These are phyloP conservation scores for Paedocypris micromegethes DNA, from an alignment of 2,797 vertebrate species.

Conservation along the genomic window DNA sequence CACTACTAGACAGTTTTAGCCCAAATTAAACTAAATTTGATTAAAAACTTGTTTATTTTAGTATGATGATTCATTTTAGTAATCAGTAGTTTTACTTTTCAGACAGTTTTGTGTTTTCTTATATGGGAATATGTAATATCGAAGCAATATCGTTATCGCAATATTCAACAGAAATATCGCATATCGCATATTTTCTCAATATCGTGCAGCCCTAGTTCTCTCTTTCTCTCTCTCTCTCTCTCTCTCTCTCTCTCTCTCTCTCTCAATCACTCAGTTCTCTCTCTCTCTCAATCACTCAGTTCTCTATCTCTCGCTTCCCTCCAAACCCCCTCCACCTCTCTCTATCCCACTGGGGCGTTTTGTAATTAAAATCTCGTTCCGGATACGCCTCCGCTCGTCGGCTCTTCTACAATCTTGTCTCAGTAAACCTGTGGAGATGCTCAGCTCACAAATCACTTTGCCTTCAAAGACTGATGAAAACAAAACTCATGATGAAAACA, in stretches of 20 bases:
- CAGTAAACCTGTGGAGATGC: conserved; percentile 19
- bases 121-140: no score
- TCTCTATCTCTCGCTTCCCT: not conserved
- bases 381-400: conserved; percentile 1
- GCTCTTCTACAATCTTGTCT: conserved; percentile 5
- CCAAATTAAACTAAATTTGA: no score
- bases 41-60: no score
- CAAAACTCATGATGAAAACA: not conserved
- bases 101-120: no score
- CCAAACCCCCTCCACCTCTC: not conserved
- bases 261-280: not conserved
- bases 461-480: not conserved
- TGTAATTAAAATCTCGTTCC: conserved; percentile 29
- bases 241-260: not conserved
- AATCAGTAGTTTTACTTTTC: no score
- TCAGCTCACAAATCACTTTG: not conserved
- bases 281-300: not conserved
- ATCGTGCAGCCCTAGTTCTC: no score
- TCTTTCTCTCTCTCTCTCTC: not conserved
- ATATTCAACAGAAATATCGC: no score
- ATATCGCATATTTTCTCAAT: no score
- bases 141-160: no score
- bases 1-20: no score
- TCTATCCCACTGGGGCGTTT: conserved; percentile 1
- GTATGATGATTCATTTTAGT: no score